Evolutionary conservation across 1,140 invertebrate genomes (phyloP).

Genomic region (Melipona quadrifasciata): DNA sequence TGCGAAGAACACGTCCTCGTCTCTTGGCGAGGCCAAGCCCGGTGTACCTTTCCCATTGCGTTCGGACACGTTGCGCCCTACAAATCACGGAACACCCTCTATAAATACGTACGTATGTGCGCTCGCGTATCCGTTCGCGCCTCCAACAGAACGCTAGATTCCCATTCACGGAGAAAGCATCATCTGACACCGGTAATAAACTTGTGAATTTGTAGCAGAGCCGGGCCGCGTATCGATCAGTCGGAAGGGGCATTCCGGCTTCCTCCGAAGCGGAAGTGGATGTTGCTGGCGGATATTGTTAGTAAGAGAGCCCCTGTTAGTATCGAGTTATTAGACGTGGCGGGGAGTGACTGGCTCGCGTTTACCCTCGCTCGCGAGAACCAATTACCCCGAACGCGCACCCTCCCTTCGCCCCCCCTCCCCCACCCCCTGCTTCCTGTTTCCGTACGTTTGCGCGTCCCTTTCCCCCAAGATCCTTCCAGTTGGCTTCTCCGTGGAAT

Average conservation of each 20-base stretch:
- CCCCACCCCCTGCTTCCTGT: too few species aligned
- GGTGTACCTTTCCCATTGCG: not conserved
- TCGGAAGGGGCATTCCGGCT: not conserved
- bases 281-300: constrained; percentile 23
- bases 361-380: not conserved
- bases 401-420: too few species aligned
- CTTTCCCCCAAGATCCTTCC: not conserved
- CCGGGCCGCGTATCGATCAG: constrained; percentile 32
- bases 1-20: not conserved
- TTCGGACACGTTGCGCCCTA: not conserved
- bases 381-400: not conserved
- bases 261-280: not conserved
- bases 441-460: not conserved
- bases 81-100: not conserved
- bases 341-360: not conserved
- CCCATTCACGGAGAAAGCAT: constrained; percentile 24
- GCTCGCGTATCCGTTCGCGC: not conserved
- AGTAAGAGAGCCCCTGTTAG: constrained; percentile 2
- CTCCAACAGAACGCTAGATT: not conserved
- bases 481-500: not conserved
- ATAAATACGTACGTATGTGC: not conserved
- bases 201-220: constrained; percentile 51
- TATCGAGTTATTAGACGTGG: constrained; percentile 7
- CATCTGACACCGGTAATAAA: constrained; percentile 53
- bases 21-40: not conserved